Base-by-base conservation (phyloP, 2,113 vertebrate species). In the Sinocyclocheilus maitianheensis region DNA sequence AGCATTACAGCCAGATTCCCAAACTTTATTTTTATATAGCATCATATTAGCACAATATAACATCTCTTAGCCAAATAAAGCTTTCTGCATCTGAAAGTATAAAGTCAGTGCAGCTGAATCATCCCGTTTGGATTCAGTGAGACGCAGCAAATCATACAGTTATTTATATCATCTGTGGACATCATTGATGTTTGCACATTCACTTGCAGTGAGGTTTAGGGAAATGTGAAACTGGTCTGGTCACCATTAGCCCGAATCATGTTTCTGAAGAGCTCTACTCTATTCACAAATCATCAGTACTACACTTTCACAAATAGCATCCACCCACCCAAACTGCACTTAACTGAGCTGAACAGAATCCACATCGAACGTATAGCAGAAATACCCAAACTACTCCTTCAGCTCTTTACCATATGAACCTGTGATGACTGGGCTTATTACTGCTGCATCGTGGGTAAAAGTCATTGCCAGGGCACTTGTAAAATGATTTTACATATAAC, bases 221-320 rank as follows among this genome's bases (percentile, higher is more conserved):
- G 65, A 69, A 69, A 69, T 69, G 6, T 69, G 67, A 37, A 6
- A 65, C n/a, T 1, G 62, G 20, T 0, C 20, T 43, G 72, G 72
- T 24, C 43, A 76, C 72, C 22, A 16, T 51, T 76, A 76, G 9
- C 24, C 24, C 34, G 24, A 55, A 77, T 77, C 46, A 20, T 53
- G 75, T 76, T 76, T 76, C 72, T 55, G 24, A 77, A 77, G 48
- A 77, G 75, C 24, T 53, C 75, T 30, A 20, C 24, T 30, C 46
- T 30, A 77, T 53, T 26, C 24, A 77, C n/a, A 34, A 55, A 77
- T 55, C 13, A 34, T 53, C 75, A 34, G 24, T 34, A 55, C 75
- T 55, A 43, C 43, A 53, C 24, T 34, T 26, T 51, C 74, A 51
- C 74, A 77, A 11, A 77, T 77, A 20, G 9, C 48, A 77, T 30